phyloP scores from a whole-genome alignment of 2,797 vertebrate genomes.

The Channallabes apus region DNA sequence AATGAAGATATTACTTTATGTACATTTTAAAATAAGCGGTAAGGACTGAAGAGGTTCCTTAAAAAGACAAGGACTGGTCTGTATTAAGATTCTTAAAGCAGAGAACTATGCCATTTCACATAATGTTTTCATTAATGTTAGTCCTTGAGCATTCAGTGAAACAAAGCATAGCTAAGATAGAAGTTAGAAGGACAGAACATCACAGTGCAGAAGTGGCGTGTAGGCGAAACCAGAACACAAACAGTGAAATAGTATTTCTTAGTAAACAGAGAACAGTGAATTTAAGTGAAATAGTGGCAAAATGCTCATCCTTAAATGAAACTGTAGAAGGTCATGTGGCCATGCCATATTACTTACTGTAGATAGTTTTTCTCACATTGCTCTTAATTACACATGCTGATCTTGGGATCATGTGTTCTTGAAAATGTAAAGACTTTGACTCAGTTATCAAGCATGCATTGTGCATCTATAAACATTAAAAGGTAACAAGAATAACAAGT shows the following conservation, averaged over 20 bases:
- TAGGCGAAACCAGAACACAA: neutral
- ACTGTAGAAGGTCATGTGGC: neutral
- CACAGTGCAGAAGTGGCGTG: neutral
- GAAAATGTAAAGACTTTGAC: neutral
- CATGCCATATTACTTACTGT: neutral
- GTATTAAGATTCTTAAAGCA: neutral
- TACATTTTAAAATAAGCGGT: neutral
- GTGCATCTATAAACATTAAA: neutral
- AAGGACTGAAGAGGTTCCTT: neutral
- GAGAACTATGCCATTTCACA: neutral
- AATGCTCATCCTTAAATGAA: neutral
- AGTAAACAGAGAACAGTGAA: neutral
- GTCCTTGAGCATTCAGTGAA: conserved; percentile 2
- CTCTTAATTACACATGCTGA: neutral
- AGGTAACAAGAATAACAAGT: neutral
- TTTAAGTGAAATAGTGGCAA: neutral
- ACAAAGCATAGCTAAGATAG: neutral
- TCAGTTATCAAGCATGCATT: neutral
- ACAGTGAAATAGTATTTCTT: neutral
- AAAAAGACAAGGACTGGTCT: neutral
- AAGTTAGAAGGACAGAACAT: neutral
- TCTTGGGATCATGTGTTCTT: neutral
- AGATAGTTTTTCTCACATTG: neutral
- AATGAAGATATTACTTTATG: neutral
- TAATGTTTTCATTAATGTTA: conserved; percentile 1